phyloP scores from a whole-genome alignment of 2,797 vertebrate genomes.

The Eleutherodactylus coqui region DNA sequence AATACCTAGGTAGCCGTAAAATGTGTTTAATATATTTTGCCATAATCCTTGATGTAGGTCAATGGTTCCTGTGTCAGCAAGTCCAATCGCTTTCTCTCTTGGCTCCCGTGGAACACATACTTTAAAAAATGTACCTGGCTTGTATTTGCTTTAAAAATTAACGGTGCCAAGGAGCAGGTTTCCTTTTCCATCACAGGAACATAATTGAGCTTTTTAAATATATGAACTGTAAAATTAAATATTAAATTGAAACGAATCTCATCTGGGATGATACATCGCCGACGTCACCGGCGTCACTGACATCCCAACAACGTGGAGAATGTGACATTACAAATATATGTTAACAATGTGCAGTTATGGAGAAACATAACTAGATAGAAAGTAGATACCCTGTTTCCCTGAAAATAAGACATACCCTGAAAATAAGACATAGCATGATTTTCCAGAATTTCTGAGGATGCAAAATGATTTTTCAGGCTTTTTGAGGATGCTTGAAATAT shows the following conservation, averaged over 20 bases:
- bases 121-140: constrained; percentile 51
- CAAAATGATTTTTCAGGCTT: no score
- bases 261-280: background rate
- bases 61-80: constrained; percentile 56
- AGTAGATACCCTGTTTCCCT: background rate
- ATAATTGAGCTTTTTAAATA: constrained; percentile 45
- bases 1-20: constrained; percentile 59
- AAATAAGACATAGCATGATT: no score
- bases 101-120: constrained; percentile 38
- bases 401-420: no score
- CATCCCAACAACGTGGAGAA: background rate
- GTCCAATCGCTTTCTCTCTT: constrained; percentile 40
- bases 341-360: background rate
- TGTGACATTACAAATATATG: background rate
- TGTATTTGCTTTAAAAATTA: constrained; percentile 29
- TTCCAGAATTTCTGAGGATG: no score
- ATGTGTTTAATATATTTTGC: constrained; percentile 63
- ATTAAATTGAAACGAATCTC: constrained; percentile 31
- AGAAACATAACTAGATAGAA: background rate
- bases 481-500: no score
- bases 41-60: constrained; percentile 62
- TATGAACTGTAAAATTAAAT: constrained; percentile 53
- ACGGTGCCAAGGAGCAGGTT: constrained; percentile 49
- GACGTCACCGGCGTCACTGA: background rate
- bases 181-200: constrained; percentile 54